Percentiles rank a stretch among this genome's conserved stretches.
Evolutionary conservation across 2,113 vertebrate genomes (phyloP).

Genomic region (Onychostoma macrolepis): DNA sequence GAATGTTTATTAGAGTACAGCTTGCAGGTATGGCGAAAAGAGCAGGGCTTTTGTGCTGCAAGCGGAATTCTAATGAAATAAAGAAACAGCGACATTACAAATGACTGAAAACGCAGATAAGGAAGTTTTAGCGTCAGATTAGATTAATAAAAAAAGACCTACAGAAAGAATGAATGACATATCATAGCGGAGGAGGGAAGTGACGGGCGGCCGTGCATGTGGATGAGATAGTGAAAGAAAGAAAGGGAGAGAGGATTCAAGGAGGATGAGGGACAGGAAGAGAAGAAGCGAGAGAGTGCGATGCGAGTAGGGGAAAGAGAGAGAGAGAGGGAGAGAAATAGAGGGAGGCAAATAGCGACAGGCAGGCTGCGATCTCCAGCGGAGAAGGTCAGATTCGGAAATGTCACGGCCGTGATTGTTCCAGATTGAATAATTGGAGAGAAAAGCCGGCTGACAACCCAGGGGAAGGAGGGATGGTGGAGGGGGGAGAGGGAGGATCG

Average conservation of each 20-base stretch:
- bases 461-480: conserved; percentile 45
- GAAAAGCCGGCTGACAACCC: conserved; percentile 65
- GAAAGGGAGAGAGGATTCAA: background rate
- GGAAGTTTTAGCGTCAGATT: conserved; percentile 28
- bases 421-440: conserved; percentile 80
- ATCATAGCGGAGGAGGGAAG: conserved; percentile 43
- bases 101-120: conserved; percentile 35
- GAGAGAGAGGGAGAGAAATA: conserved; percentile 53
- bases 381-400: conserved; percentile 81
- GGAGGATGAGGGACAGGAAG: conserved; percentile 19
- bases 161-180: conserved; percentile 29
- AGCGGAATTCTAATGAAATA: conserved; percentile 35
- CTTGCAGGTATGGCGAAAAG: conserved; percentile 35
- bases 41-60: conserved; percentile 28
- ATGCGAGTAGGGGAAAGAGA: conserved; percentile 25
- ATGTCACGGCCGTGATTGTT: conserved; percentile 80
- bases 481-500: background rate
- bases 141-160: conserved; percentile 42
- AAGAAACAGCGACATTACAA: conserved; percentile 33
- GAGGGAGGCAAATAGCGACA: conserved; percentile 61
- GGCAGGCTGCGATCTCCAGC: conserved; percentile 63
- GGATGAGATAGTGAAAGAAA: conserved; percentile 30
- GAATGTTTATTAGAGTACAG: conserved; percentile 33
- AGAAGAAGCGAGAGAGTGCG: background rate
- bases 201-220: background rate